These are phyloP conservation scores for Sesamia inferens DNA, from an alignment of 2,888 invertebrate genomes.

Conservation along the genomic window DNA sequence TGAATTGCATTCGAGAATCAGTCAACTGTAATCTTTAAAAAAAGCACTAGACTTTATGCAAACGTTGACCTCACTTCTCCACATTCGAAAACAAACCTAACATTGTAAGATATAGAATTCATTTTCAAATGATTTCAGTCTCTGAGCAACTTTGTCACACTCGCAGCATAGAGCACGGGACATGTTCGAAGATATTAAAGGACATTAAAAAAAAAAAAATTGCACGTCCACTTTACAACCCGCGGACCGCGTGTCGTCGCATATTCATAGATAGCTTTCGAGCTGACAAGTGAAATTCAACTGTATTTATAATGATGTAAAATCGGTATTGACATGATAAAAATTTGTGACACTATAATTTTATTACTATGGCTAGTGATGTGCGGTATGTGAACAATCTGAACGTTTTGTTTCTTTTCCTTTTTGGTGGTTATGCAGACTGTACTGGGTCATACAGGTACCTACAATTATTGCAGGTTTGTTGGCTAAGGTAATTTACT, in stretches of 20 bases:
- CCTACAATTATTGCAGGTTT: constrained; percentile 12
- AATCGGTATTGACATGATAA: constrained; percentile 49
- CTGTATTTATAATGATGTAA: constrained; percentile 53
- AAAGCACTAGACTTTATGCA: constrained; percentile 56
- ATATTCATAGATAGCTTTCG: constrained; percentile 60
- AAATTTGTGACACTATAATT: constrained; percentile 71
- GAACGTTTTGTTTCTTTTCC: constrained; percentile 40
- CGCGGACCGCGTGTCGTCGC: constrained; percentile 73
- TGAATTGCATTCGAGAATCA: constrained; percentile 65
- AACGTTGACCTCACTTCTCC: constrained; percentile 55
- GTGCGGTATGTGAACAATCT: constrained; percentile 57
- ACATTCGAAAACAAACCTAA: constrained; percentile 27
- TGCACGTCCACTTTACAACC: constrained; percentile 69
- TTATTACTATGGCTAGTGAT: constrained; percentile 75
- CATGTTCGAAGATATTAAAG: constrained; percentile 77
- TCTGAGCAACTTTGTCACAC: constrained; percentile 68
- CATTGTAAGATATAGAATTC: constrained; percentile 2
- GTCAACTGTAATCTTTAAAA: constrained; percentile 63
- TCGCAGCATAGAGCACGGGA: constrained; percentile 80
- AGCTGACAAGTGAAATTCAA: constrained; percentile 53
- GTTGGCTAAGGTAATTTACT: not conserved
- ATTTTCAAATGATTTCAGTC: constrained; percentile 32
- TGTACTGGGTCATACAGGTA: constrained; percentile 16
- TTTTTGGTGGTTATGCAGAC: constrained; percentile 25
- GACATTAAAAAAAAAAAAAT: constrained; percentile 72